phyloP scores from a whole-genome alignment of 2,888 invertebrate genomes.

The Acanthosoma haemorrhoidale region DNA sequence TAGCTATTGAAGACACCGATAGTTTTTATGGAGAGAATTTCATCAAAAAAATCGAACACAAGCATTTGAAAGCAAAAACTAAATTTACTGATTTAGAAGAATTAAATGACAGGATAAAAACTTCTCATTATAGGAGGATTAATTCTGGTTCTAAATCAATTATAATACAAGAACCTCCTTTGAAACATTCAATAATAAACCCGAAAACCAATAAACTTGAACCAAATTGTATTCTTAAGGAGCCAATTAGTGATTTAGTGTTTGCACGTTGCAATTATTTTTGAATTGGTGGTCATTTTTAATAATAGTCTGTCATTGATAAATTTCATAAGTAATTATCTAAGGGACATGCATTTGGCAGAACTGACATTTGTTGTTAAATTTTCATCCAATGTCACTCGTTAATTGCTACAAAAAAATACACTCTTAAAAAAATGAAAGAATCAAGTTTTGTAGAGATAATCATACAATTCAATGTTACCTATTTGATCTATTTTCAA shows the following conservation, averaged over 20 bases:
- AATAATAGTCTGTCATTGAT: too few species aligned
- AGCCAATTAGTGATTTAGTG: conserved; percentile 23
- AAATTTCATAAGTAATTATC: too few species aligned
- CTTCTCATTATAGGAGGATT: not conserved
- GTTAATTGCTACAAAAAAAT: too few species aligned
- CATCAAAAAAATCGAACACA: conserved; percentile 10
- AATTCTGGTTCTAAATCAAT: not conserved
- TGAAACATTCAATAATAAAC: not conserved
- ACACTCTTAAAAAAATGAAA: too few species aligned
- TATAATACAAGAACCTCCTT: not conserved
- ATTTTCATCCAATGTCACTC: too few species aligned
- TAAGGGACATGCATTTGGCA: too few species aligned
- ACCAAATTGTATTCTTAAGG: not conserved
- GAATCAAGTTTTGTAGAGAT: too few species aligned
- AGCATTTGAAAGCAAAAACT: conserved; percentile 22
- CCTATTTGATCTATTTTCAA: too few species aligned
- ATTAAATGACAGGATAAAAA: not conserved
- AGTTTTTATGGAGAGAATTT: conserved; percentile 17
- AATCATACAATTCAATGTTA: too few species aligned
- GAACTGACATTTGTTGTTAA: too few species aligned
- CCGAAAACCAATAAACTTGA: not conserved
- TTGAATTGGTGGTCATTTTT: too few species aligned
- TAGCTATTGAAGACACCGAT: not conserved
- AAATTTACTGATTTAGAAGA: conserved; percentile 6
- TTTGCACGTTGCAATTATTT: not conserved